Base-by-base conservation (phyloP, 1,140 invertebrate species). In the Sipha flava region DNA sequence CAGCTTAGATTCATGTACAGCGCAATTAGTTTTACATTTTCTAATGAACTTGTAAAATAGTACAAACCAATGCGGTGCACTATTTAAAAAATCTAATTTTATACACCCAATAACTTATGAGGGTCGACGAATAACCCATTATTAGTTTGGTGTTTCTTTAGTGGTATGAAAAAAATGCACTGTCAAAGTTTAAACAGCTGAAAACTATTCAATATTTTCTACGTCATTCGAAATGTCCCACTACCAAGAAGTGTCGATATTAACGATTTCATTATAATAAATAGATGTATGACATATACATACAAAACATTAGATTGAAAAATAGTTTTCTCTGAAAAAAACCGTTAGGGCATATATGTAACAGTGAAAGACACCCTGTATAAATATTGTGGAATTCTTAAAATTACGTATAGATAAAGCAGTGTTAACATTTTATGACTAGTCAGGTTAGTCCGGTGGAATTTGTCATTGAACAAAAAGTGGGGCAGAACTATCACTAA, bases 391-490 rank as follows among this genome's bases (percentile, higher is more conserved):
- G 73, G 73, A 77, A 77, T 77, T 77, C 49, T 5, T 59, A 77
- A 77, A 57, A 77, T 77, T 77, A 77, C 73, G 21, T 37, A 43
- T 57, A 77, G 52, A 34, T 77, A 77, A 52, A 21, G 34, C 73
- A 14, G 21, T 26, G 73, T 37, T 75, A 77, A 77, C 52, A 10
- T 77, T 77, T 77, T 77, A 77, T 77, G 73, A 77, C 73, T 59
- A 57, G 73, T 77, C 73, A 77, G 52, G 73, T 77, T 77, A 77
- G 73, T 77, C 73, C 73, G 34, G 2, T 57, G 73, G 73, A 77
- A 77, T 77, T 77, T 77, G 73, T 77, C 73, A 77, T 77, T 77
- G 73, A 77, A 77, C 73, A 26, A 77, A 77, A 77, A 77, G 73
- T 77, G 73, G 73, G 73, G 73, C 73, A 77, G 16, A 77, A 77